Conservation (phyloP, 2,888 invertebrate species). For the Drosophila sordidula region DNA sequence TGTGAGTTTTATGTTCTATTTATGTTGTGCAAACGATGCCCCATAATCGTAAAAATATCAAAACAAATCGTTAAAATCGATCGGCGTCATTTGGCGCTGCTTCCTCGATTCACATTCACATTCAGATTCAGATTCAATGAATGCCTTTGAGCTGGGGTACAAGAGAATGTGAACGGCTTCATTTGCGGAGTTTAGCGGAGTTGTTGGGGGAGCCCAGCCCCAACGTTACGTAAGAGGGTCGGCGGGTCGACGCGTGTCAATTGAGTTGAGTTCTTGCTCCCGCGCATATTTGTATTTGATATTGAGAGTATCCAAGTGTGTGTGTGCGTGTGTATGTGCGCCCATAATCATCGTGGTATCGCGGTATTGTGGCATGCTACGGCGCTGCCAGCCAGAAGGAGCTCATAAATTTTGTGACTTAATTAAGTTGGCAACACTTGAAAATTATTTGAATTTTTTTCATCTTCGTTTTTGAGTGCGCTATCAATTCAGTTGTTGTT, state of each 20-base stretch:
- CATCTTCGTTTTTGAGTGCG: constrained; percentile 29
- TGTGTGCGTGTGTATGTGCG: constrained; percentile 23
- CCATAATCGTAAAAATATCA: constrained; percentile 86
- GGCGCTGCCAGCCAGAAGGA: constrained; percentile 53
- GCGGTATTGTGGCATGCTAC: constrained; percentile 20
- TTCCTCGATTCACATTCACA: constrained; percentile 39
- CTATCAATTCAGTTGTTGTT: constrained; percentile 29
- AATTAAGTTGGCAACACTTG: constrained; percentile 82
- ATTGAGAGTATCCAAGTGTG: constrained; percentile 38
- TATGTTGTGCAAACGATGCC: constrained; percentile 85
- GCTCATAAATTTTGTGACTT: constrained; percentile 83
- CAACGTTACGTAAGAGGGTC: constrained; percentile 29
- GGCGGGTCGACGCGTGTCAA: constrained; percentile 72
- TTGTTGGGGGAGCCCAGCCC: constrained; percentile 22
- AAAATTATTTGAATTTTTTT: constrained; percentile 72
- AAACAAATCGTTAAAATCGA: constrained; percentile 86
- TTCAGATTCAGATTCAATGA: constrained; percentile 52
- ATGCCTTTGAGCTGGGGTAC: constrained; percentile 22
- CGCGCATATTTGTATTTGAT: constrained; percentile 59
- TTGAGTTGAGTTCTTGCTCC: constrained; percentile 53
- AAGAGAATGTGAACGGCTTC: constrained; percentile 50
- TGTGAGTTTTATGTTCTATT: constrained; percentile 84
- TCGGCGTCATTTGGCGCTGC: constrained; percentile 66
- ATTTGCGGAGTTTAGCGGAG: constrained; percentile 51
- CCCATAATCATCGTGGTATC: constrained; percentile 42